phyloP scores from a whole-genome alignment of 2,888 invertebrate species.

The Cataglyphis livida region DNA sequence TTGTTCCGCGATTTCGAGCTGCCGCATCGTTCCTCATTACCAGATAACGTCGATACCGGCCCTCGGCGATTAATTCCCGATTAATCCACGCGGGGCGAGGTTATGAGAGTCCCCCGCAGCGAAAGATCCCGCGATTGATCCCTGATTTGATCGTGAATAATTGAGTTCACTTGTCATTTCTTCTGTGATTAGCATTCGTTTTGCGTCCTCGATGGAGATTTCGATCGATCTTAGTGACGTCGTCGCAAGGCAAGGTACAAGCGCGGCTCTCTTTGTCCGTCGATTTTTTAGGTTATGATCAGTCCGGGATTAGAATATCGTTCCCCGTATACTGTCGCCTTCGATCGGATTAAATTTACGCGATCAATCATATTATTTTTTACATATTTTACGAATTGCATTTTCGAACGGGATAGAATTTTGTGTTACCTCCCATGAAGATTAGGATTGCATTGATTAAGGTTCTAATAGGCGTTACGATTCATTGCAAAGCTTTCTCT shows the following conservation, averaged over 20 bases:
- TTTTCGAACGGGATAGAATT: background rate
- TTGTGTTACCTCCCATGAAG: background rate
- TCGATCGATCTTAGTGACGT: background rate
- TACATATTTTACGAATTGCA: background rate
- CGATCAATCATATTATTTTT: background rate
- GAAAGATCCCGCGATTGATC: background rate
- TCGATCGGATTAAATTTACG: background rate
- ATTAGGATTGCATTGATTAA: background rate
- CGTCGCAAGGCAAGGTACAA: background rate
- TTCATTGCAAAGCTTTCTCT: background rate
- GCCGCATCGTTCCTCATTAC: background rate
- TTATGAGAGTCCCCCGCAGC: slow-evolving; percentile 51
- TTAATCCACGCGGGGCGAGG: slow-evolving; percentile 50
- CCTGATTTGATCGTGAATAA: background rate
- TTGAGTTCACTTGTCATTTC: background rate
- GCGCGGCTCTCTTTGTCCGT: slow-evolving; percentile 3
- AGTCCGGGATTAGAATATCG: slow-evolving; percentile 48
- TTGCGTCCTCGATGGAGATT: background rate
- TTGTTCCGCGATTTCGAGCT: slow-evolving; percentile 48
- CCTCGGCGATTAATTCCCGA: slow-evolving; percentile 4
- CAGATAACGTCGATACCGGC: slow-evolving; percentile 30
- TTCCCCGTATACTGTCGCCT: background rate
- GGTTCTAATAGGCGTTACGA: background rate
- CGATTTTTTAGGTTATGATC: slow-evolving; percentile 71
- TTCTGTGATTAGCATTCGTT: background rate